Percentiles rank a stretch among this genome's conserved stretches.
Evolutionary conservation across 92 coral and sea anemone genomes (phyloP).

Genomic region (Palythoa heliodiscus): DNA sequence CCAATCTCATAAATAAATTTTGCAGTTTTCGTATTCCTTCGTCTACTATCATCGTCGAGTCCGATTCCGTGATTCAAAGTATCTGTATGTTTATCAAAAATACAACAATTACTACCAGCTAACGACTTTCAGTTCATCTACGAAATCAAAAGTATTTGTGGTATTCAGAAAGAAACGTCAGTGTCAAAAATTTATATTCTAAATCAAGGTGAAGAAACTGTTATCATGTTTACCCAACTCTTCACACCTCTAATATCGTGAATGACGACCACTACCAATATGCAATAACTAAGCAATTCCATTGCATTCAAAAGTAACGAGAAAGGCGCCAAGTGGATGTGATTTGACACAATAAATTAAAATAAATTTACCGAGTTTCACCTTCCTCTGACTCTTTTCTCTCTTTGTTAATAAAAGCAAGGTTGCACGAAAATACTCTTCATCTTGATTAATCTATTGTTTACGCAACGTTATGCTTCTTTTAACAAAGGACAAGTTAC

Average conservation of each 20-base stretch:
- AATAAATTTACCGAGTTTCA: neutral
- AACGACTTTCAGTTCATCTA: too few relatives aligned
- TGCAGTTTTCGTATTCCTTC: neutral
- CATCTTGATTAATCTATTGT: conserved; percentile 34
- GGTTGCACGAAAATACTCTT: neutral
- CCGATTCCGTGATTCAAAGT: neutral
- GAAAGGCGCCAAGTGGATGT: neutral
- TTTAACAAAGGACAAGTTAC: conserved; percentile 5
- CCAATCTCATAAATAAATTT: neutral
- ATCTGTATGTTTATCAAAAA: too few relatives aligned
- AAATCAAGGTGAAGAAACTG: neutral
- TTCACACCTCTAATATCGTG: conserved; percentile 18
- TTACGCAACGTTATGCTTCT: neutral
- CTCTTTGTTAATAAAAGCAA: neutral
- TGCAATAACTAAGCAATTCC: neutral
- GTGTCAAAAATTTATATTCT: neutral
- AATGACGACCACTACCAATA: neutral
- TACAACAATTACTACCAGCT: too few relatives aligned
- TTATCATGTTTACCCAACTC: conserved; percentile 19
- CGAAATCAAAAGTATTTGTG: too few relatives aligned
- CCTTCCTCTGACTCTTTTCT: neutral
- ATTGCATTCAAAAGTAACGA: conserved; percentile 15
- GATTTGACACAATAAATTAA: neutral
- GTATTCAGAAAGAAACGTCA: neutral
- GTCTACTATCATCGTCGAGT: neutral